A percentile compares a stretch with the other conserved stretches of the same genome.
Conservation (phyloP, 2,113 vertebrate genomes). For the Hippocampus zosterae region DNA sequence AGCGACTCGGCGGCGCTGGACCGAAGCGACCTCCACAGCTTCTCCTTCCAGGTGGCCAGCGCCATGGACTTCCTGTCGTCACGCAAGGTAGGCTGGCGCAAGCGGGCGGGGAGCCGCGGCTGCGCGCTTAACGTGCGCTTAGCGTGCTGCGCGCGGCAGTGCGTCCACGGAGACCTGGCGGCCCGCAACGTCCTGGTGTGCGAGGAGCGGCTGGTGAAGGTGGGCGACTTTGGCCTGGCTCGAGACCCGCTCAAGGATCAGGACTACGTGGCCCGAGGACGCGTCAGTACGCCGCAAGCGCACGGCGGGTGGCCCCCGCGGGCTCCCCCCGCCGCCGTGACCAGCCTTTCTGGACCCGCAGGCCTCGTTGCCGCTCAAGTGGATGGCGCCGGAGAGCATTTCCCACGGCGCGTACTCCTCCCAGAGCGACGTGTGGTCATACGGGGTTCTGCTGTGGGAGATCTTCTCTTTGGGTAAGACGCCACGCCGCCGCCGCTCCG, state of each 20-base stretch:
- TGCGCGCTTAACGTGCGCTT: neutral
- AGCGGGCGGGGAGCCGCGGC: neutral
- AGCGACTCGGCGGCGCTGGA: conserved; percentile 78
- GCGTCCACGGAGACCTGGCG: conserved; percentile 83
- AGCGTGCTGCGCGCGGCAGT: conserved; percentile 42
- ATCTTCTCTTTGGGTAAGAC: conserved; percentile 84
- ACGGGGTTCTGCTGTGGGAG: conserved; percentile 87
- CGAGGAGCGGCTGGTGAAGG: conserved; percentile 58
- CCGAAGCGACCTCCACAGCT: conserved; percentile 80
- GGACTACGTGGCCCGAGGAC: conserved; percentile 85
- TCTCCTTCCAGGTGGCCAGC: conserved; percentile 88
- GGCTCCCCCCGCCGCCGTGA: neutral
- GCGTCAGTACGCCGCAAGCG: conserved; percentile 63
- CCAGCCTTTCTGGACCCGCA: conserved; percentile 1
- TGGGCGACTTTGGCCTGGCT: conserved; percentile 82
- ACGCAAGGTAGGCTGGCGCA: conserved; percentile 75
- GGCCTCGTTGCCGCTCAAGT: conserved; percentile 59
- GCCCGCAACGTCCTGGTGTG: conserved; percentile 59
- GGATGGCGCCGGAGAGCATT: conserved; percentile 72
- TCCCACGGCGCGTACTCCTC: conserved; percentile 87
- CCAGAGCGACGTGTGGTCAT: conserved; percentile 88
- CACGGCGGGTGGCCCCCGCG: neutral
- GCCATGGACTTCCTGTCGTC: conserved; percentile 92
- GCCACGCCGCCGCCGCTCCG: too few relatives aligned
- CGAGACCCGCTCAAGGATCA: conserved; percentile 81